Evolutionary conservation across 1,140 invertebrate genomes (phyloP).

Genomic region (Maconellicoccus hirsutus): DNA sequence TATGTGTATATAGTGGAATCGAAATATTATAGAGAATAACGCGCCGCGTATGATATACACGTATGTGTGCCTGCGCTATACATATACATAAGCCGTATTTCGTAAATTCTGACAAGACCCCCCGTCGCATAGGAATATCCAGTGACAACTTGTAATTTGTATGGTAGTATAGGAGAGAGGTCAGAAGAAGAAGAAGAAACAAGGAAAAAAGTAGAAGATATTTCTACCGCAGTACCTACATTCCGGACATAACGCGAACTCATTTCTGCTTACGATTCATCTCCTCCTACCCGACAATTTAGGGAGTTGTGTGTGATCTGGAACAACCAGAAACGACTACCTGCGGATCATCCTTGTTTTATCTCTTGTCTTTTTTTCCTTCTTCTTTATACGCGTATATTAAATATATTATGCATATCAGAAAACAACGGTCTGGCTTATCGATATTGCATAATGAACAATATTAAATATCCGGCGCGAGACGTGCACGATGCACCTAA

Average conservation of each 20-base stretch:
- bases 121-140: neutral
- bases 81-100: neutral
- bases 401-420: no score
- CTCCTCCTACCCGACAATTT: conserved; percentile 7
- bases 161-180: neutral
- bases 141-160: conserved; percentile 9
- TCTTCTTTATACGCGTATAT: no score
- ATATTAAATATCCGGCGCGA: no score
- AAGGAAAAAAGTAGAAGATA: neutral
- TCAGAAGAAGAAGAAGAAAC: neutral
- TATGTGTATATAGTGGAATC: no score
- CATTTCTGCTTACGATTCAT: conserved; percentile 1
- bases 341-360: neutral
- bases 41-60: no score
- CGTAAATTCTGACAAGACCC: conserved; percentile 7
- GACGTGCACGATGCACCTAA: no score
- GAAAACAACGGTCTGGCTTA: no score
- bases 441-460: no score
- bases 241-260: neutral
- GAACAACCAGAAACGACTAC: neutral
- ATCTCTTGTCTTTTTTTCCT: no score
- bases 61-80: neutral
- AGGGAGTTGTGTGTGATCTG: conserved; percentile 7
- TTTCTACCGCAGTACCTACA: neutral
- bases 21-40: no score